Conservation (phyloP, 2,888 invertebrate genomes). For the Diarsia brunnea region DNA sequence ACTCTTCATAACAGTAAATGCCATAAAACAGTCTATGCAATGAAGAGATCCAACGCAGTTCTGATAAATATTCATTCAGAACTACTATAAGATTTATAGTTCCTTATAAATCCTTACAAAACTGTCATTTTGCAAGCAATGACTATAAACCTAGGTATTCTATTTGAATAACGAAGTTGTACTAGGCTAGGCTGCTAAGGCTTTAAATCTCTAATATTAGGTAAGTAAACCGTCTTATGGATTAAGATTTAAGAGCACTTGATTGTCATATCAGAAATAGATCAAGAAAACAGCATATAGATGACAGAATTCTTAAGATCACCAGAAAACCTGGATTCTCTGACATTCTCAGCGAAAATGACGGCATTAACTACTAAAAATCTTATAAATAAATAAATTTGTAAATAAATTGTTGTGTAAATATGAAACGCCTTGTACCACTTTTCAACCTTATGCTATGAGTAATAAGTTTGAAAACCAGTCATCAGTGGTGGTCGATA, state of each 20-base stretch:
- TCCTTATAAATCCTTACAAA: conserved; percentile 39
- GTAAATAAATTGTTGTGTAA: not conserved
- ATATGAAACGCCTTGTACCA: not conserved
- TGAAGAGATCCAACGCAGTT: conserved; percentile 40
- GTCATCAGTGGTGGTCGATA: no score
- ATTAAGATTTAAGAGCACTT: not conserved
- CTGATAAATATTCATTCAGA: conserved; percentile 48
- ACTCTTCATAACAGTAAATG: not conserved
- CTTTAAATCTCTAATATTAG: conserved; percentile 9
- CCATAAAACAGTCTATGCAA: conserved; percentile 31
- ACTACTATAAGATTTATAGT: conserved; percentile 39
- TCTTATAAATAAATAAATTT: not conserved
- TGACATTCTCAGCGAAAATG: not conserved
- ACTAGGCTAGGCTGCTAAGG: conserved; percentile 2
- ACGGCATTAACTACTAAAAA: not conserved
- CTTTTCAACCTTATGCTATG: not conserved
- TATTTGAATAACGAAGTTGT: conserved; percentile 33
- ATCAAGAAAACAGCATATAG: not conserved
- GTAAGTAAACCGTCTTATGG: conserved; percentile 8
- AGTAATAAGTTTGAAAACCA: not conserved
- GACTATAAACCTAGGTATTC: conserved; percentile 26
- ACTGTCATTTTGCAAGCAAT: conserved; percentile 41
- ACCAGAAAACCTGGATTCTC: not conserved
- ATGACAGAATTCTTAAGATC: not conserved
- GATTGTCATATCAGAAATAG: not conserved